These are phyloP conservation scores for Antennarius striatus DNA, from an alignment of 2,113 vertebrate species.

Conservation along the genomic window DNA sequence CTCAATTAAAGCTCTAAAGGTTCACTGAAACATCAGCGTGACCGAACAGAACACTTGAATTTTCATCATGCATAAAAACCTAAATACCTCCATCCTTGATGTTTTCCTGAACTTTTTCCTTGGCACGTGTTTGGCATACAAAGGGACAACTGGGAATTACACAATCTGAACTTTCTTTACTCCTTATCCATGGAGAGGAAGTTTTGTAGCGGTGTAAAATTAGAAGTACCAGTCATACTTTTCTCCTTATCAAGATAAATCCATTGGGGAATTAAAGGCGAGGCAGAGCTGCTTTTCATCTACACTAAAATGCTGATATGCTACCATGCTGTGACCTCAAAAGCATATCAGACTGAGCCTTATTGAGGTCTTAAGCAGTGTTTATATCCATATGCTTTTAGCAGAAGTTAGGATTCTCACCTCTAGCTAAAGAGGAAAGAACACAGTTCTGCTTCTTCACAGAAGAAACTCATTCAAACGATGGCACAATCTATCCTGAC, in stretches of 20 bases:
- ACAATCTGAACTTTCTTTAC: constrained; percentile 41
- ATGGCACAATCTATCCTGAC: constrained; percentile 23
- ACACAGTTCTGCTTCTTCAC: neutral
- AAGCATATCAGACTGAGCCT: neutral
- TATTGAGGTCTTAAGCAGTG: neutral
- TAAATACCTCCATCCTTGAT: constrained; percentile 29
- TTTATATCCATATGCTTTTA: neutral
- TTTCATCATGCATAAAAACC: constrained; percentile 11
- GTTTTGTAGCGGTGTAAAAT: constrained; percentile 34
- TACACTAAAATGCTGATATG: neutral
- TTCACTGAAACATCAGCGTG: constrained; percentile 17
- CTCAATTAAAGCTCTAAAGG: constrained; percentile 8
- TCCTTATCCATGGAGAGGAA: constrained; percentile 49
- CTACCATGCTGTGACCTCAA: neutral
- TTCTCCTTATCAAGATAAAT: constrained; percentile 32
- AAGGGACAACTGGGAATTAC: constrained; percentile 46
- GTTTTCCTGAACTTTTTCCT: constrained; percentile 42
- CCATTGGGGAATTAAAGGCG: neutral
- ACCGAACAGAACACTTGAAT: constrained; percentile 22
- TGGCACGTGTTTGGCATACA: constrained; percentile 38
- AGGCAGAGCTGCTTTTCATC: constrained; percentile 23
- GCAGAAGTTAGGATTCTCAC: neutral
- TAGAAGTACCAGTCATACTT: constrained; percentile 45
- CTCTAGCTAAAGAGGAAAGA: too few species aligned
- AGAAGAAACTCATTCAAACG: constrained; percentile 19